Percentiles rank a stretch among this genome's conserved stretches.
These are phyloP conservation scores for Oreortyx pictus DNA, from an alignment of 2,797 vertebrate genomes.

Conservation along the genomic window DNA sequence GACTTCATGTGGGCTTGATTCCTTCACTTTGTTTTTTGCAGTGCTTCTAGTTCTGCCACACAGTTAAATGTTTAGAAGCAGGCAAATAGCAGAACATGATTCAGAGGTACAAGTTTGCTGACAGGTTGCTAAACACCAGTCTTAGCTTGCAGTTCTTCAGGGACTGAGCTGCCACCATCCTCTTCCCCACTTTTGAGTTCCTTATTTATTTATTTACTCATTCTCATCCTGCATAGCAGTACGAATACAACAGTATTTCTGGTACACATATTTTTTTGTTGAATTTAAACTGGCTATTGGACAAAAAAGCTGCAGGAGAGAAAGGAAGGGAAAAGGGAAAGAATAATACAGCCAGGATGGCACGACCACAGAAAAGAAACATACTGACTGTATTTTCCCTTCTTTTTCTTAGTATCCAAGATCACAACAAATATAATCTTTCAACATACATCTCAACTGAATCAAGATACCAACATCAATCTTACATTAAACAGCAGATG, in stretches of 20 bases:
- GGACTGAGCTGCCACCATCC: background rate
- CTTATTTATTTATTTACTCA: background rate
- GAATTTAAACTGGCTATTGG: background rate
- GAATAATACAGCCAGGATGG: background rate
- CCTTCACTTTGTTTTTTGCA: background rate
- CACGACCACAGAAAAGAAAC: background rate
- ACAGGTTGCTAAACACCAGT: fast-evolving
- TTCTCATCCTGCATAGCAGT: background rate
- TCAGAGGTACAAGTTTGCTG: background rate
- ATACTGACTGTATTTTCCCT: background rate
- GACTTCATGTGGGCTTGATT: background rate
- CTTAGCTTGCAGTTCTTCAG: background rate
- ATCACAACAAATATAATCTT: background rate
- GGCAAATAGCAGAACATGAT: background rate
- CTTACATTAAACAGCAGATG: background rate
- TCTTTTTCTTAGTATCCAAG: background rate
- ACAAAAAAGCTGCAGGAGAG: background rate
- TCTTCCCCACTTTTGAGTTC: background rate
- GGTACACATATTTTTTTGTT: background rate
- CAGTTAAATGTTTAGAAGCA: background rate
- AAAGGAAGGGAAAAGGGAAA: background rate
- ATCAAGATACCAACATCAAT: background rate
- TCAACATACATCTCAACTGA: background rate
- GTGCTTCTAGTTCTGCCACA: background rate
- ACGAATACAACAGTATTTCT: background rate